Percentiles rank a stretch among this genome's conserved stretches.
phyloP scores from a whole-genome alignment of 1,140 invertebrate genomes.

The Hirudo medicinalis region DNA sequence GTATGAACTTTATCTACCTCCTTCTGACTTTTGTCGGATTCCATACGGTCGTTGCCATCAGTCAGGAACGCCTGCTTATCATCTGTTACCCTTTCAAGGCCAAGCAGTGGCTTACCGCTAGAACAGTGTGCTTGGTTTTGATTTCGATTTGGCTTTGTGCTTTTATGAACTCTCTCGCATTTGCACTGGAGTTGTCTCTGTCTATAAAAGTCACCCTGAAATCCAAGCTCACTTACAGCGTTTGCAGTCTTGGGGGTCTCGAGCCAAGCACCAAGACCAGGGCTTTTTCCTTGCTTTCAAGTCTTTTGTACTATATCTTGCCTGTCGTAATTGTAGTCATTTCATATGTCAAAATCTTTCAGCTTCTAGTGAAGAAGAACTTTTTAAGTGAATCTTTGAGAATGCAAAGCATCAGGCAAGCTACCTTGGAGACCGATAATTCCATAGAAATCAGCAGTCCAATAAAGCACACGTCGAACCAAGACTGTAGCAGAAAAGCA shows the following conservation, averaged over 20 bases:
- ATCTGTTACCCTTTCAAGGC: conserved; percentile 22
- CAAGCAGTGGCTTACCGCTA: neutral
- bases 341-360: conserved; percentile 16
- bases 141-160: conserved; percentile 15
- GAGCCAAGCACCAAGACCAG: neutral
- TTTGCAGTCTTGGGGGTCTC: neutral
- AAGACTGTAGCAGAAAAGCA: no score
- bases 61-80: conserved; percentile 20
- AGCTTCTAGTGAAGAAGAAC: neutral
- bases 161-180: conserved; percentile 9
- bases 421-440: no score
- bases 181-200: conserved; percentile 8
- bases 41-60: conserved; percentile 22
- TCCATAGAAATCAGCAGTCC: no score
- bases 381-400: neutral
- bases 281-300: neutral
- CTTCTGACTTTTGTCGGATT: conserved; percentile 17
- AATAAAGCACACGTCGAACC: no score
- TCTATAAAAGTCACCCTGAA: neutral
- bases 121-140: neutral
- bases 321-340: neutral
- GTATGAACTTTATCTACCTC: neutral
- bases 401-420: no score
- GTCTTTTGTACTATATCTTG: conserved; percentile 16
- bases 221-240: neutral